phyloP scores from a whole-genome alignment of 2,797 vertebrate genomes.

The Chaunax sp. region DNA sequence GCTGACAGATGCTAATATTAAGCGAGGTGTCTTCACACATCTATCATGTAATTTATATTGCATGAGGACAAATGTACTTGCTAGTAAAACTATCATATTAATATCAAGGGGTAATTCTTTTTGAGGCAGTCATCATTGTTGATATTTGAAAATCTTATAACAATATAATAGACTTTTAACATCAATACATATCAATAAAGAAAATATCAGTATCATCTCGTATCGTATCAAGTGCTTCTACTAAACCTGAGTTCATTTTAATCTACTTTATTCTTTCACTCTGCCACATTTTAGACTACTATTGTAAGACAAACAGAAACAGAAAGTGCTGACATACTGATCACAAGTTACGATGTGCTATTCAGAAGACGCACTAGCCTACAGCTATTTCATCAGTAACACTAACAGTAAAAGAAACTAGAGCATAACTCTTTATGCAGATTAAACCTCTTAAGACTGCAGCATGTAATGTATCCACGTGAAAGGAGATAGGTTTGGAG shows the following conservation, averaged over 20 bases:
- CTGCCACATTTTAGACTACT: too few species aligned
- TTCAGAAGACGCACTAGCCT: slow-evolving; percentile 59
- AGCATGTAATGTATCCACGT: slow-evolving; percentile 4
- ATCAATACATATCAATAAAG: neutral
- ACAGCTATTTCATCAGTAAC: slow-evolving; percentile 48
- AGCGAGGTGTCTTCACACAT: slow-evolving; percentile 17
- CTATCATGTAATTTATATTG: slow-evolving; percentile 4
- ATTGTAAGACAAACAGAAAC: slow-evolving; percentile 26
- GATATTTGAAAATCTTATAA: neutral
- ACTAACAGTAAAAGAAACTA: slow-evolving; percentile 11
- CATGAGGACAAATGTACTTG: neutral
- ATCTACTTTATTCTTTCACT: too few species aligned
- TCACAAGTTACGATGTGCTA: slow-evolving; percentile 37
- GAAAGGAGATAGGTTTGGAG: neutral
- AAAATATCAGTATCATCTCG: neutral
- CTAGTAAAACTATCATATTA: slow-evolving; percentile 3
- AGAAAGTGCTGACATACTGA: slow-evolving; percentile 57
- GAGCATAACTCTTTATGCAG: slow-evolving; percentile 5
- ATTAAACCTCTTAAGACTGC: neutral
- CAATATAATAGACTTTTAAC: neutral
- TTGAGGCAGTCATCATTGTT: neutral
- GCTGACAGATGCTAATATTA: slow-evolving; percentile 24
- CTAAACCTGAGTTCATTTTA: too few species aligned
- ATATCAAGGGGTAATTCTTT: neutral
- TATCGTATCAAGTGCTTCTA: too few species aligned